A percentile compares a stretch with the other conserved stretches of the same genome.
Conservation (phyloP, 1,140 invertebrate species). For the Paracyclopina nana region DNA sequence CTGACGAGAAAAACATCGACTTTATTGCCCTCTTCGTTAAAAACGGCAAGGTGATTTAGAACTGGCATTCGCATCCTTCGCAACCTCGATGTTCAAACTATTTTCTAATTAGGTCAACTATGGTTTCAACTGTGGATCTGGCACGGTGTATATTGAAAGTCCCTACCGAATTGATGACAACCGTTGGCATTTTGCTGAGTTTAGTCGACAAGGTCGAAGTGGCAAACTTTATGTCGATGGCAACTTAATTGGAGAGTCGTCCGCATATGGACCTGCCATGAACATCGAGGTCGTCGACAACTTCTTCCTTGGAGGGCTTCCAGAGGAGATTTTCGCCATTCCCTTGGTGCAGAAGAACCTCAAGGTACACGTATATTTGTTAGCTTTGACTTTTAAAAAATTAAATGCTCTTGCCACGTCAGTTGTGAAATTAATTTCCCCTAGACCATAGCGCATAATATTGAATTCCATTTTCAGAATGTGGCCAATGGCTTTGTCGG, state of each 20-base stretch:
- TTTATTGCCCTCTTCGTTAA: conserved; percentile 59
- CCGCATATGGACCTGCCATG: conserved; percentile 6
- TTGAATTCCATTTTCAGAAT: no score
- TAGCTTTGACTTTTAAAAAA: background rate
- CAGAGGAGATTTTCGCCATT: background rate
- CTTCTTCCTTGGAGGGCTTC: conserved; percentile 12
- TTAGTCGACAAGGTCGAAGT: conserved; percentile 27
- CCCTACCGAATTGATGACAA: conserved; percentile 49
- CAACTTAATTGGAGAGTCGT: conserved; percentile 24
- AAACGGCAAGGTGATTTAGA: conserved; percentile 43
- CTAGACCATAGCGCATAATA: no score
- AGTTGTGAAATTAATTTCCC: no score
- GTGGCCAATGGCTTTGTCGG: conserved; percentile 10
- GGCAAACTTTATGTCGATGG: conserved; percentile 32
- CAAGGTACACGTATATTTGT: background rate
- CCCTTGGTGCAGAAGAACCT: background rate
- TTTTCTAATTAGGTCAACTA: conserved; percentile 36
- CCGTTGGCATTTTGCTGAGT: conserved; percentile 56
- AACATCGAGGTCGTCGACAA: conserved; percentile 16
- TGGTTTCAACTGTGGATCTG: conserved; percentile 48
- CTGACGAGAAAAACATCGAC: conserved; percentile 42
- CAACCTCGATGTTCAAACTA: background rate
- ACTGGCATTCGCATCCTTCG: background rate
- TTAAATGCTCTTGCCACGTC: no score
- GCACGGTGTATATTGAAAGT: conserved; percentile 35